A percentile compares a stretch with the other conserved stretches of the same genome.
phyloP scores from a whole-genome alignment of 2,888 invertebrate genomes.

The Campoplex capitator region DNA sequence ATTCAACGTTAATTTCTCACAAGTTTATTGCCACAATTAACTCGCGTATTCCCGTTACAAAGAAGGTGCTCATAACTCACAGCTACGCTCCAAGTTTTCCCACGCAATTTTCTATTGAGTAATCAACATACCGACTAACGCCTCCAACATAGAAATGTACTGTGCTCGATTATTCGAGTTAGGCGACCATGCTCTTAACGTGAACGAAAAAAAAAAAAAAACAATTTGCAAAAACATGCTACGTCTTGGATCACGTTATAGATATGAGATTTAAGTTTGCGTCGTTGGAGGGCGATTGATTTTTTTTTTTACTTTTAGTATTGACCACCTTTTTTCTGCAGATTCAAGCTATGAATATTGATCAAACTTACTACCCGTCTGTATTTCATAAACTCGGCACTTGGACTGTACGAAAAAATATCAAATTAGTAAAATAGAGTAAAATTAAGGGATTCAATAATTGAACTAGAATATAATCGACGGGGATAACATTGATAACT shows the following conservation, averaged over 20 bases:
- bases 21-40: constrained; percentile 56
- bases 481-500: no score
- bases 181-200: not conserved
- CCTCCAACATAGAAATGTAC: constrained; percentile 55
- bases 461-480: no score
- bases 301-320: no score
- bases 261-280: not conserved
- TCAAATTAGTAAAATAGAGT: not conserved
- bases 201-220: no score
- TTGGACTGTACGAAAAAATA: not conserved
- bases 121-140: constrained; percentile 64
- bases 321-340: no score
- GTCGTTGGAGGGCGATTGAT: not conserved
- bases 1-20: constrained; percentile 55
- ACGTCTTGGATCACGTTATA: not conserved
- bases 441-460: not conserved
- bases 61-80: constrained; percentile 31
- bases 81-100: constrained; percentile 48
- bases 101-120: constrained; percentile 61
- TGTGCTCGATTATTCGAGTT: constrained; percentile 26
- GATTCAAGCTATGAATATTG: not conserved
- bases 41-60: constrained; percentile 56
- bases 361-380: not conserved
- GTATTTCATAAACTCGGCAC: not conserved
- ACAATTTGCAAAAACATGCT: no score